Evolutionary conservation across 2,888 invertebrate species (phyloP).

Genomic region (Operophtera brumata): DNA sequence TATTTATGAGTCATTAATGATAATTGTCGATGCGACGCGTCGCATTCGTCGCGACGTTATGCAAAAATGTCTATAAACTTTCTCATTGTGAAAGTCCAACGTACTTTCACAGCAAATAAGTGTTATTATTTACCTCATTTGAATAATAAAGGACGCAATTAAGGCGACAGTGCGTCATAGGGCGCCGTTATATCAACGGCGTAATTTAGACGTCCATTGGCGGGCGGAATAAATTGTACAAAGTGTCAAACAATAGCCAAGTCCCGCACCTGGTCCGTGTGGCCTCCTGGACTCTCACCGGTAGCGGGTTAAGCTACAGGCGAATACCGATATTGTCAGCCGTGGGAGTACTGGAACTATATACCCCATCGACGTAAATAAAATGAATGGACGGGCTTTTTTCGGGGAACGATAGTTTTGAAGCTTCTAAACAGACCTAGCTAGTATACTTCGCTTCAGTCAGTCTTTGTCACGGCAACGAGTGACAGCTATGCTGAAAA

Average conservation of each 20-base stretch:
- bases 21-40: too few species aligned
- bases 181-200: constrained; percentile 24
- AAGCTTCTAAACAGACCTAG: too few species aligned
- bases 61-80: too few species aligned
- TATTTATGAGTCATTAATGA: too few species aligned
- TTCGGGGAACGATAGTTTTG: too few species aligned
- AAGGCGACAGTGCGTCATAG: constrained; percentile 19
- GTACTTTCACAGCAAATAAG: not conserved
- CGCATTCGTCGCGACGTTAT: too few species aligned
- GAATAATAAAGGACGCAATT: constrained; percentile 28
- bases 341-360: too few species aligned
- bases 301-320: not conserved
- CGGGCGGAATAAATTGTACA: constrained; percentile 58
- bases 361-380: too few species aligned
- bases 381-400: too few species aligned
- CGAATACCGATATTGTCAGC: not conserved
- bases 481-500: too few species aligned
- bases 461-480: too few species aligned
- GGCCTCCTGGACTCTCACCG: constrained; percentile 15
- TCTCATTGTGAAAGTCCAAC: not conserved
- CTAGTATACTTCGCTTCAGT: too few species aligned
- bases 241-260: constrained; percentile 68
- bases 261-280: constrained; percentile 57
- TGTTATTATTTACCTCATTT: constrained; percentile 4
- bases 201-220: constrained; percentile 56